Evolutionary conservation across 1,140 invertebrate species (phyloP).

Genomic region (Leucophenga varia): DNA sequence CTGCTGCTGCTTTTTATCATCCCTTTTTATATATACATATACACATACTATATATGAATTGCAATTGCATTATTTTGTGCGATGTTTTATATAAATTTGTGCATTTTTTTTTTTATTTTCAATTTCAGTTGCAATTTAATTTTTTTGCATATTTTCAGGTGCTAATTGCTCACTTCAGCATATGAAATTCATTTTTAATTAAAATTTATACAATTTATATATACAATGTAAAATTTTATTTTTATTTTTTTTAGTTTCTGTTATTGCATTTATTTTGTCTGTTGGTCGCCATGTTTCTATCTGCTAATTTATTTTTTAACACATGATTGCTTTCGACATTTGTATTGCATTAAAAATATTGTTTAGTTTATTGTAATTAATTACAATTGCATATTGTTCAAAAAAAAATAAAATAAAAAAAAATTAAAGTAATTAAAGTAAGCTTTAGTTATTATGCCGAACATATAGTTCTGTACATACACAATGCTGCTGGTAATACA

Average conservation of each 20-base stretch:
- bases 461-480: too few species aligned
- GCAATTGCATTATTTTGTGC: neutral
- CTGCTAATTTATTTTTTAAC: slow-evolving; percentile 51
- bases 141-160: slow-evolving; percentile 57
- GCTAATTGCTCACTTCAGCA: slow-evolving; percentile 56
- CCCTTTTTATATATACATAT: too few species aligned
- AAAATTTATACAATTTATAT: slow-evolving; percentile 37
- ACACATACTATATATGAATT: too few species aligned
- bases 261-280: slow-evolving; percentile 25
- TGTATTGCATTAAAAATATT: slow-evolving; percentile 51
- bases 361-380: slow-evolving; percentile 53
- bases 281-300: slow-evolving; percentile 43
- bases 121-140: slow-evolving; percentile 45
- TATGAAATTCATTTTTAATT: slow-evolving; percentile 56
- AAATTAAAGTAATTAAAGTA: too few species aligned
- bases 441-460: too few species aligned
- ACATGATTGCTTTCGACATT: slow-evolving; percentile 51
- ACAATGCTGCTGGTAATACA: too few species aligned
- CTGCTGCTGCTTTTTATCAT: too few species aligned
- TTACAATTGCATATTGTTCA: slow-evolving; percentile 20
- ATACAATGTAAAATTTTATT: neutral
- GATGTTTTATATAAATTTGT: slow-evolving; percentile 38
- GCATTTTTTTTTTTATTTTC: slow-evolving; percentile 20
- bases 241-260: slow-evolving; percentile 3
- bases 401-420: slow-evolving; percentile 11